Percentiles rank a stretch among this genome's conserved stretches.
These are phyloP conservation scores for Zhuqinia jingwanae DNA, from an alignment of 2,888 invertebrate species.

Conservation along the genomic window DNA sequence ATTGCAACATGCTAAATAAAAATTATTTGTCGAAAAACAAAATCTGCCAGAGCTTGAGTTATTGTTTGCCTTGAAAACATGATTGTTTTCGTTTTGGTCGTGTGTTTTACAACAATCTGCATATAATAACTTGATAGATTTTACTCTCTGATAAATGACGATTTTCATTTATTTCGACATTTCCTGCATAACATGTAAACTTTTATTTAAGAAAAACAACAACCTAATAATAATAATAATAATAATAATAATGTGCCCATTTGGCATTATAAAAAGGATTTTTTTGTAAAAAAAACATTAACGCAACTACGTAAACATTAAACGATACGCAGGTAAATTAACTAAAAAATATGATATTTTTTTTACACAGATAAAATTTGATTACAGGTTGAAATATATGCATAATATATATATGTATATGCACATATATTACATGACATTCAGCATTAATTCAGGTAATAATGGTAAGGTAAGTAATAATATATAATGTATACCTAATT, in stretches of 20 bases:
- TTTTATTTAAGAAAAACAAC: slow-evolving; percentile 46
- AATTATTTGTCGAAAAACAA: slow-evolving; percentile 37
- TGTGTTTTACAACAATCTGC: background rate
- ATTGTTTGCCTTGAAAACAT: slow-evolving; percentile 62
- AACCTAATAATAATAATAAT: background rate
- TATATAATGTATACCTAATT: too few species aligned
- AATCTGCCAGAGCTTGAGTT: slow-evolving; percentile 42
- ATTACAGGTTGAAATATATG: too few species aligned
- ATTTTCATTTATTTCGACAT: slow-evolving; percentile 48
- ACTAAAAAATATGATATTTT: too few species aligned
- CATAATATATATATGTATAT: too few species aligned
- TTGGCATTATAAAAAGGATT: slow-evolving; percentile 18
- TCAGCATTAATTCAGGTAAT: too few species aligned
- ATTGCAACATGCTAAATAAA: slow-evolving; percentile 8
- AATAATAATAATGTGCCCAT: background rate
- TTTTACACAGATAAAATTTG: too few species aligned
- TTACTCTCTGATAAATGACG: slow-evolving; percentile 52
- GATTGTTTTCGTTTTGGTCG: slow-evolving; percentile 28
- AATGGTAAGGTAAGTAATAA: too few species aligned
- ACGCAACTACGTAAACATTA: too few species aligned
- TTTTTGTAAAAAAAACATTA: background rate
- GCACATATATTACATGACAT: too few species aligned
- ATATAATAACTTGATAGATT: slow-evolving; percentile 30
- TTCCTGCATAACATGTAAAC: slow-evolving; percentile 53
- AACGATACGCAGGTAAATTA: too few species aligned